Conservation (phyloP, 1,140 invertebrate species). For the Drosophila biarmipes region DNA sequence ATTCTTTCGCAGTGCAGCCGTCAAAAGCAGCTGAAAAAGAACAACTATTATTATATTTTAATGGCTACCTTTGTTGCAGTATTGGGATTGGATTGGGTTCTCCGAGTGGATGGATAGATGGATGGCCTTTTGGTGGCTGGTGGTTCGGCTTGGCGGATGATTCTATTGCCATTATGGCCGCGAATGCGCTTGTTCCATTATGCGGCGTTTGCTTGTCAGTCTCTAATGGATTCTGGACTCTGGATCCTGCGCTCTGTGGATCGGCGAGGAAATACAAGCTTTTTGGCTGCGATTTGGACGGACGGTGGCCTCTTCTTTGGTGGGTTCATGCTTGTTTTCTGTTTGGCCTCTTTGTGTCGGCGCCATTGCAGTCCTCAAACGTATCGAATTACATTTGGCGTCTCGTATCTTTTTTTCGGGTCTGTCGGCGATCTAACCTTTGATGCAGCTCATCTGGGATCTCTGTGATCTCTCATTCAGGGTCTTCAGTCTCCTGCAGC, state of each 20-base stretch:
- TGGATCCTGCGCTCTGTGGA: conserved; percentile 2
- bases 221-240: conserved; percentile 64
- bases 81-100: conserved; percentile 52
- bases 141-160: conserved; percentile 23
- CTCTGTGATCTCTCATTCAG: conserved; percentile 13
- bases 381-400: conserved; percentile 71
- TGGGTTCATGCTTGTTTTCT: conserved; percentile 3
- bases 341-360: conserved; percentile 13
- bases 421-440: conserved; percentile 45
- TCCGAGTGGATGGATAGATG: conserved; percentile 30
- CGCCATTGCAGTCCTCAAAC: conserved; percentile 62
- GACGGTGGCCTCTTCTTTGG: conserved; percentile 27
- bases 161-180: conserved; percentile 74
- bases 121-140: conserved; percentile 24
- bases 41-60: conserved; percentile 82
- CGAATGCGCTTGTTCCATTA: conserved; percentile 73
- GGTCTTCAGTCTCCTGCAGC: conserved; percentile 5
- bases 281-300: conserved; percentile 19
- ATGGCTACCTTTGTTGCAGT: conserved; percentile 69
- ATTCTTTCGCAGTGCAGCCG: conserved; percentile 5
- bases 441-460: conserved; percentile 54
- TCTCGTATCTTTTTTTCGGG: conserved; percentile 12
- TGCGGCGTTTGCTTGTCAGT: conserved; percentile 66
- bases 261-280: conserved; percentile 58
- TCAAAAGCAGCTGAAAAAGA: conserved; percentile 53